Evolutionary conservation across 2,888 invertebrate species (phyloP).

Genomic region (Camponotus fellah): DNA sequence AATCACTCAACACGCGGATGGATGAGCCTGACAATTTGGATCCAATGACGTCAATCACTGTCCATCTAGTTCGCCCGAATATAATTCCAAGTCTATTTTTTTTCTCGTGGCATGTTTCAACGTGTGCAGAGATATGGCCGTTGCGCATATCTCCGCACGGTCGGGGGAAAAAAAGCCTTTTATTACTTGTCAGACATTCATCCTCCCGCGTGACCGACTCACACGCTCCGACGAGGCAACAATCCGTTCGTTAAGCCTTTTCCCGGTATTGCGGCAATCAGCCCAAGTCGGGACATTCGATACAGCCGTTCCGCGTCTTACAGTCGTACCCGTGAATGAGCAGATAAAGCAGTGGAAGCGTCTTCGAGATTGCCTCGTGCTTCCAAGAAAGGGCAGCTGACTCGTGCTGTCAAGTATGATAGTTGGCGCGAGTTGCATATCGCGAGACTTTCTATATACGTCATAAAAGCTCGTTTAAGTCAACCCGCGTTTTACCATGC

Average conservation of each 20-base stretch:
- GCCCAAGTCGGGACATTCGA: constrained; percentile 70
- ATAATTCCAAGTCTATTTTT: constrained; percentile 17
- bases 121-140: background rate
- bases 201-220: constrained; percentile 64
- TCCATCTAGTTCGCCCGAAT: constrained; percentile 22
- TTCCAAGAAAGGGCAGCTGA: constrained; percentile 65
- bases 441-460: constrained; percentile 51
- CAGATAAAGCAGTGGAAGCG: constrained; percentile 65
- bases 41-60: constrained; percentile 49
- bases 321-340: constrained; percentile 61
- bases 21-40: constrained; percentile 47
- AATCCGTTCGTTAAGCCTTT: constrained; percentile 75
- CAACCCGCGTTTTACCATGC: constrained; percentile 39
- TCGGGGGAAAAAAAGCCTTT: constrained; percentile 46
- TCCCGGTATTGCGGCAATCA: constrained; percentile 74
- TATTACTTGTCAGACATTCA: constrained; percentile 72
- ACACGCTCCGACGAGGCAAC: constrained; percentile 69
- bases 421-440: constrained; percentile 47
- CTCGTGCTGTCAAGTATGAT: constrained; percentile 46
- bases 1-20: constrained; percentile 22
- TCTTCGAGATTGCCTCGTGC: constrained; percentile 69
- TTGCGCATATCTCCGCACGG: constrained; percentile 35
- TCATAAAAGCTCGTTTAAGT: constrained; percentile 63
- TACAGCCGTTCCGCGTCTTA: constrained; percentile 64
- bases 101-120: constrained; percentile 1